Evolutionary conservation across 2,888 invertebrate species (phyloP).

Genomic region (Coelinius sp.): DNA sequence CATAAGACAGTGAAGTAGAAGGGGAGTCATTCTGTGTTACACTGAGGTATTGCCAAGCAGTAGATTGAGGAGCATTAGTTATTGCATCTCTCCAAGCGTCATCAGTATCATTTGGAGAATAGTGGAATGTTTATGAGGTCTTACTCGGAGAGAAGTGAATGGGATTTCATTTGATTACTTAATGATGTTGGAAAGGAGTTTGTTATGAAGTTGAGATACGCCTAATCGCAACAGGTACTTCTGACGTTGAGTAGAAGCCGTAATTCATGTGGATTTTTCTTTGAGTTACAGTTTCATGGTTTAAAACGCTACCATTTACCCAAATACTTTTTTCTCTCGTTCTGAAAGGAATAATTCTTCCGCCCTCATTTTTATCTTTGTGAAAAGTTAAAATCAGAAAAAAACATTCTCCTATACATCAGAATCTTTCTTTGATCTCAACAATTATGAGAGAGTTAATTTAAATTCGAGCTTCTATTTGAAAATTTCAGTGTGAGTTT

Average conservation of each 20-base stretch:
- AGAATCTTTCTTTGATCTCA: not conserved
- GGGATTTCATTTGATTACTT: not conserved
- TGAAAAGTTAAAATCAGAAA: not conserved
- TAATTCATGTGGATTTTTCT: not conserved
- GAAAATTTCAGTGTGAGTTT: not conserved
- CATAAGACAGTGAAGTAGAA: slow-evolving; percentile 21
- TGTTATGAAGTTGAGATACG: not conserved
- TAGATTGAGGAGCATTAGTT: not conserved
- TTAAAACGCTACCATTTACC: not conserved
- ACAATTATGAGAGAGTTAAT: not conserved
- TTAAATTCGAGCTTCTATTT: not conserved
- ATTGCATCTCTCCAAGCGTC: not conserved
- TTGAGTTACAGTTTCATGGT: not conserved
- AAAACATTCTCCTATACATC: not conserved
- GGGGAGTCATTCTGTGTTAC: not conserved
- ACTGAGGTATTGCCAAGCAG: slow-evolving; percentile 18
- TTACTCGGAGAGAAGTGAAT: not conserved
- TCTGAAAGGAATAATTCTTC: not conserved
- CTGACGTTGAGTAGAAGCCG: not conserved
- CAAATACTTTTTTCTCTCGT: not conserved
- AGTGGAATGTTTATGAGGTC: not conserved
- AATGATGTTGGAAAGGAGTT: not conserved
- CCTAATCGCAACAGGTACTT: slow-evolving; percentile 24
- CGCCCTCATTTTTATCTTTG: not conserved
- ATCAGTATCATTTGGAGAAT: not conserved